Percentiles rank a stretch among this genome's conserved stretches.
Evolutionary conservation across 2,113 vertebrate species (phyloP).

Genomic region (Solea senegalensis): DNA sequence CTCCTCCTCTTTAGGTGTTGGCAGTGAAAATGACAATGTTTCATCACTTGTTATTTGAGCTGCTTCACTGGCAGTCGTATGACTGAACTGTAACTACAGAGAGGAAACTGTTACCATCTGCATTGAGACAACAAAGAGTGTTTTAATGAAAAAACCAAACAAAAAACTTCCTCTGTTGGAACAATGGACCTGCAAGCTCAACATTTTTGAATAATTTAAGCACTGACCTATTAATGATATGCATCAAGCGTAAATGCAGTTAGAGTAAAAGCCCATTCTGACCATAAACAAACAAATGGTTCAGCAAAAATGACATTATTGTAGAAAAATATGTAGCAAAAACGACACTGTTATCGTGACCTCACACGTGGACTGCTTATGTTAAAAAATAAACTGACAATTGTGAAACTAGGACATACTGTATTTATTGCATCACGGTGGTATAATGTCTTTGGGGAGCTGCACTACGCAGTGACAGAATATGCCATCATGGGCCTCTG

Average conservation of each 20-base stretch:
- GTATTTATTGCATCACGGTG: conserved; percentile 4
- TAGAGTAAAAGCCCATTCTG: no score
- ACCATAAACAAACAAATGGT: not conserved
- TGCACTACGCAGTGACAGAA: not conserved
- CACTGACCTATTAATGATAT: not conserved
- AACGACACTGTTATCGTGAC: no score
- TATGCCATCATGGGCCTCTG: not conserved
- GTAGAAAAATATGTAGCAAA: not conserved
- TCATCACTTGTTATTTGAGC: conserved; percentile 66
- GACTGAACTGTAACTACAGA: conserved; percentile 28
- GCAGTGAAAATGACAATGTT: conserved; percentile 62
- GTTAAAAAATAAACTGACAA: not conserved
- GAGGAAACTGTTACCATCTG: conserved; percentile 18
- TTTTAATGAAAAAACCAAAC: no score
- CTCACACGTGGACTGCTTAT: not conserved
- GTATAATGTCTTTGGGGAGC: not conserved
- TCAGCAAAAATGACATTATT: conserved; percentile 4
- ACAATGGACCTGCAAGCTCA: not conserved
- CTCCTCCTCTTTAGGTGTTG: conserved; percentile 12
- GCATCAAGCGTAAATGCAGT: not conserved
- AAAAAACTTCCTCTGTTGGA: not conserved
- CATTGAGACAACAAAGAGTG: conserved; percentile 7
- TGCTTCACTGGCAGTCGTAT: conserved; percentile 44
- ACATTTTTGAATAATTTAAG: not conserved
- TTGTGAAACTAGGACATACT: not conserved